These are phyloP conservation scores for Malurus elegans DNA, from an alignment of 2,113 vertebrate species.

Conservation along the genomic window DNA sequence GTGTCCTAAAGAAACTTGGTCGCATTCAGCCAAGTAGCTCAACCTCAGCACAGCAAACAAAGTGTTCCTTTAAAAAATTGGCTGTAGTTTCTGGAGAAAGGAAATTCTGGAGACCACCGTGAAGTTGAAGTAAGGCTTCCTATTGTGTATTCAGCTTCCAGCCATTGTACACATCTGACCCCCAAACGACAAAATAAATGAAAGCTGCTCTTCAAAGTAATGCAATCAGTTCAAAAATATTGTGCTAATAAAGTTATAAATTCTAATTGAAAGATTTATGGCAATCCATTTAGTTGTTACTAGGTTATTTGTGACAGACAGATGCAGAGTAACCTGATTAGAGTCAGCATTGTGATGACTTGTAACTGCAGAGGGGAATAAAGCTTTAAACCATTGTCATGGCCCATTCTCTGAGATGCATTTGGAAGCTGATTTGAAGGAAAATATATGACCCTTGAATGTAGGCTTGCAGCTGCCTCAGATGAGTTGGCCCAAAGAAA, in stretches of 20 bases:
- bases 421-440: conserved; percentile 66
- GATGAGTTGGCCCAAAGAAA: background rate
- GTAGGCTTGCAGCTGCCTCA: conserved; percentile 54
- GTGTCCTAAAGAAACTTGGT: background rate
- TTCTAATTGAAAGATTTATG: conserved; percentile 90
- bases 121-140: conserved; percentile 9
- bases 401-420: conserved; percentile 66
- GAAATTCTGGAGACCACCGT: background rate
- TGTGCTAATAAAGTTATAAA: conserved; percentile 87
- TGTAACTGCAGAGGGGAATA: conserved; percentile 73
- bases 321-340: conserved; percentile 83
- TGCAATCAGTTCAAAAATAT: conserved; percentile 85
- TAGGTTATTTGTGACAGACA: conserved; percentile 88
- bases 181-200: conserved; percentile 80
- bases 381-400: conserved; percentile 71
- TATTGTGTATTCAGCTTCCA: conserved; percentile 61
- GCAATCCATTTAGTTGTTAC: conserved; percentile 80
- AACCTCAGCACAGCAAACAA: background rate
- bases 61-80: background rate
- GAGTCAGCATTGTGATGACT: conserved; percentile 76
- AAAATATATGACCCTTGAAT: conserved; percentile 57
- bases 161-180: conserved; percentile 76
- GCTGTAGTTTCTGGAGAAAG: background rate
- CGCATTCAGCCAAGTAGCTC: background rate
- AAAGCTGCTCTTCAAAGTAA: conserved; percentile 83